These are phyloP conservation scores for Tauraco hartlaubi DNA, from an alignment of 2,797 vertebrate species.

Conservation along the genomic window DNA sequence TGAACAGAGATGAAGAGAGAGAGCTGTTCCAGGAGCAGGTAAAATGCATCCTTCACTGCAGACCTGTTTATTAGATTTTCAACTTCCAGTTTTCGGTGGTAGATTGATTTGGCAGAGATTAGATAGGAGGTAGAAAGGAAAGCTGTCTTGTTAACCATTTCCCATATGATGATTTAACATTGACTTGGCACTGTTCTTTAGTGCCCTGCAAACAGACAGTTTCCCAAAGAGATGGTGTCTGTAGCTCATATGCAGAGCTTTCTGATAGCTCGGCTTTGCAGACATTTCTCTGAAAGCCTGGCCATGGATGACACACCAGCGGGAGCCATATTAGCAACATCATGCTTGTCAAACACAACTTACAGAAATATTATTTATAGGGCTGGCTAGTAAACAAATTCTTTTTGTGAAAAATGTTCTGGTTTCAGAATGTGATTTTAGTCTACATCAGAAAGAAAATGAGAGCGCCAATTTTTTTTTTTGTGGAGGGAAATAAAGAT, in stretches of 20 bases:
- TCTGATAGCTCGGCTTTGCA: not conserved
- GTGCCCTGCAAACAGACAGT: constrained; percentile 14
- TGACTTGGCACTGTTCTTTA: constrained; percentile 39
- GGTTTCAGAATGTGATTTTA: constrained; percentile 23
- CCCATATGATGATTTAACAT: constrained; percentile 55
- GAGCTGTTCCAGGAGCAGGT: not conserved
- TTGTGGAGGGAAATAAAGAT: not conserved
- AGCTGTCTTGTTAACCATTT: constrained; percentile 59
- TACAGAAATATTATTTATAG: constrained; percentile 48
- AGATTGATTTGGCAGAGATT: constrained; percentile 65
- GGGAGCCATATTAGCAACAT: constrained; percentile 38
- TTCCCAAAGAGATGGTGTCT: constrained; percentile 34
- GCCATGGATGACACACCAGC: constrained; percentile 9
- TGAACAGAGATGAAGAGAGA: constrained; percentile 25
- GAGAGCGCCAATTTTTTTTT: not conserved
- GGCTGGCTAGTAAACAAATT: constrained; percentile 45
- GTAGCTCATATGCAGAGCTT: not conserved
- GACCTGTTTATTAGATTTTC: constrained; percentile 56
- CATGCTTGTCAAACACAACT: constrained; percentile 47
- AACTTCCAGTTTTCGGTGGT: constrained; percentile 27
- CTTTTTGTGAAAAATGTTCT: not conserved
- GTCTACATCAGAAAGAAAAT: constrained; percentile 12
- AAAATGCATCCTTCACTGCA: not conserved
- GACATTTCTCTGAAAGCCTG: constrained; percentile 46
- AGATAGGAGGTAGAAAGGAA: constrained; percentile 36